These are phyloP conservation scores for Rotaria macrura DNA, from an alignment of 2,888 invertebrate species.

Conservation along the genomic window DNA sequence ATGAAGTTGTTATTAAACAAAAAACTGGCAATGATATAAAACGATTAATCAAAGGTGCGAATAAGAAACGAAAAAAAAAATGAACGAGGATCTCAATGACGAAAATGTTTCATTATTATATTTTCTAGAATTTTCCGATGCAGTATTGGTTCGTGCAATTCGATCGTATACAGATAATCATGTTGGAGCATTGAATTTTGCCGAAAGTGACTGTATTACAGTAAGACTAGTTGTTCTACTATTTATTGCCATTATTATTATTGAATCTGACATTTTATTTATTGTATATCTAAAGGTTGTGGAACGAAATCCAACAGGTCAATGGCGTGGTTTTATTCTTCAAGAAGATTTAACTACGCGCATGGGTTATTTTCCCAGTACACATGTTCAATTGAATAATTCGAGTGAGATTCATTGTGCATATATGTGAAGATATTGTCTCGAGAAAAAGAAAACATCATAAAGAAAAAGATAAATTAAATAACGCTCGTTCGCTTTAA, in stretches of 20 bases:
- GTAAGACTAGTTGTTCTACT: slow-evolving; percentile 40
- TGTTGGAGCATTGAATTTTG: slow-evolving; percentile 46
- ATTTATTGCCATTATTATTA: not conserved
- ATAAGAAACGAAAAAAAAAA: not conserved
- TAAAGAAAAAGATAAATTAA: not conserved
- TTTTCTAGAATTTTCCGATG: not conserved
- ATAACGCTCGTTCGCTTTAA: no score
- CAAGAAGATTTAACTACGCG: slow-evolving; percentile 47
- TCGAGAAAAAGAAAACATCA: not conserved
- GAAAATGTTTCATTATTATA: not conserved
- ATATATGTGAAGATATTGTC: not conserved
- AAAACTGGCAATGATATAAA: slow-evolving; percentile 51
- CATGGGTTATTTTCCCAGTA: slow-evolving; percentile 49
- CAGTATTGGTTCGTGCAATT: not conserved
- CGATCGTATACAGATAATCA: slow-evolving; percentile 24
- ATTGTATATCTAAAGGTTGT: no score
- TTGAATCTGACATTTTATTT: no score
- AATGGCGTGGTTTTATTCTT: slow-evolving; percentile 48
- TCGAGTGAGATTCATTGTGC: not conserved
- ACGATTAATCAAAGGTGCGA: slow-evolving; percentile 50
- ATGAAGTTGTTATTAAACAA: slow-evolving; percentile 51
- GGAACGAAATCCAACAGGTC: slow-evolving; percentile 45
- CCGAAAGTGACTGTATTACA: slow-evolving; percentile 50
- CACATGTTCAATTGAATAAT: slow-evolving; percentile 23
- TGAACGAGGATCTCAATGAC: not conserved